These are phyloP conservation scores for Peromyscus polionotus DNA, from an alignment of 2,113 vertebrate genomes.

Conservation along the genomic window DNA sequence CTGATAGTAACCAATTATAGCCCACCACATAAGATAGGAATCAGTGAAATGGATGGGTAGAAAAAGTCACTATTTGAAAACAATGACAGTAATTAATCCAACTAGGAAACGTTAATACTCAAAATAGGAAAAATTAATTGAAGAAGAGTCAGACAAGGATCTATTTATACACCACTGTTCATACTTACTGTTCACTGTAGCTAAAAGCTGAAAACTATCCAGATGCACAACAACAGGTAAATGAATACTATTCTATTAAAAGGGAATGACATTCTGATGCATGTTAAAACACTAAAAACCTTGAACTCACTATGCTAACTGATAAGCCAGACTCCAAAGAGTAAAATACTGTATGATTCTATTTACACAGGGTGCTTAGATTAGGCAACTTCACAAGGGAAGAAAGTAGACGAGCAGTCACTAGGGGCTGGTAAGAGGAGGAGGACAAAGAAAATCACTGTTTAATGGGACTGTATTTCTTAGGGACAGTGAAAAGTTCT, in stretches of 20 bases:
- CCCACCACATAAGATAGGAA: neutral
- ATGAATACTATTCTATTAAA: slow-evolving; percentile 28
- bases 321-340: slow-evolving; percentile 13
- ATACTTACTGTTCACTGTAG: neutral
- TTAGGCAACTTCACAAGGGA: neutral
- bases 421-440: neutral
- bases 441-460: neutral
- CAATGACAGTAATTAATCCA: slow-evolving; percentile 15
- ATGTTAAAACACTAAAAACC: neutral
- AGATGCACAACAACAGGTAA: neutral
- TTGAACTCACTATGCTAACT: neutral
- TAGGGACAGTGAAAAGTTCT: neutral
- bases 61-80: neutral
- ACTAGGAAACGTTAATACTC: slow-evolving; percentile 4
- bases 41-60: neutral
- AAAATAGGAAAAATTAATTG: neutral
- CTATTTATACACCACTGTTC: slow-evolving; percentile 5
- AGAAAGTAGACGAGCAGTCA: neutral
- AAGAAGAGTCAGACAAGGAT: neutral
- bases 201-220: neutral
- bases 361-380: neutral
- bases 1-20: neutral
- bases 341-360: neutral
- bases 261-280: neutral
- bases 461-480: neutral